Evolutionary conservation across 2,888 invertebrate species (phyloP), one percentile per base, ranked within the genome.

Genomic region (Agrotis segetum): DNA sequence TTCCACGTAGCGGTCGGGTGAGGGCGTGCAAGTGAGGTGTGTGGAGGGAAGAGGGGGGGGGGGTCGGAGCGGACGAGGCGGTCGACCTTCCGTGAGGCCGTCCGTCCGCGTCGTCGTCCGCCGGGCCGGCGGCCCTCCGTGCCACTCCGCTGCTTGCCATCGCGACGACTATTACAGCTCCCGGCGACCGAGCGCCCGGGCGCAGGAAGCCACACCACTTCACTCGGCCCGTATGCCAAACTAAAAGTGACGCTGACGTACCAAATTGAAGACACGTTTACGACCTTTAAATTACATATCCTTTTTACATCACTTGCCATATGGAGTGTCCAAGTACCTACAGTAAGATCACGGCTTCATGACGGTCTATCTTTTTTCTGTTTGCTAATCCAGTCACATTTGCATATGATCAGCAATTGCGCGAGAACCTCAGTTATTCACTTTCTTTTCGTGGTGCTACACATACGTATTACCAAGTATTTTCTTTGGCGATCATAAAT

Each of bases 61-160:
- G 82, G 81, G 61, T 83, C 77, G 84, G 87, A 81, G 87, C 77
- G 86, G 86, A 78, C 81, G 85, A 92, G 94, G 94, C 94, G 87
- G 95, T 93, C 95, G 96, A 95, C 96, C 96, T 96, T 96, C 95
- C 93, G 88, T 93, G 95, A 95, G 96, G 96, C 95, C 96, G 94
- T 92, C 89, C 89, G 89, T 86, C 88, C 91, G 89, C 88, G 86
- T 83, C 86, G 86, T 82, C 84, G 84, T 75, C 86, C 81, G 80
- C 66, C 72, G 70, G 76, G 84, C 84, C 91, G 82, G 84, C 84
- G 92, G 83, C 79, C 81, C 84, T 82, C 92, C 92, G 92, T 92
- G 91, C 94, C 94, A 92, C 93, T 94, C 92, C 92, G 90, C 91
- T 86, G 83, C 85, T 85, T 85, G 80, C 86, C 83, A 84, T 84